Evolutionary conservation across 2,113 vertebrate genomes (phyloP), one percentile per base, ranked within the genome.

Genomic region (Tetrax tetrax): DNA sequence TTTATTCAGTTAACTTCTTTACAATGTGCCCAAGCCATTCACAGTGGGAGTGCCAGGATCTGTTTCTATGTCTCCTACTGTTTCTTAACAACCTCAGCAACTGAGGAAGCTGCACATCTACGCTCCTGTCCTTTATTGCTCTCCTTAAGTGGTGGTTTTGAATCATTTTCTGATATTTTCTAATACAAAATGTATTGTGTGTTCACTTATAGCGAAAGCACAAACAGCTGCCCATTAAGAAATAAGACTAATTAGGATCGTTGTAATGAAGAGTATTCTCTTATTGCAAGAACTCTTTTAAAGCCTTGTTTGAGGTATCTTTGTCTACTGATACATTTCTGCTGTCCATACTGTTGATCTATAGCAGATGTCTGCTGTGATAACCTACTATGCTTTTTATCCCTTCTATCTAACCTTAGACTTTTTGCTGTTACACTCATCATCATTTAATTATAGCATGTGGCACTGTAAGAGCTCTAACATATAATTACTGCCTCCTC

Each of bases 1-100:
- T 95, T 94, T 91, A 56, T 87, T 94, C 77, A 51, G 72, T 84
- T 91, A 95, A 95, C 80, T 94, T 90, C 61, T 95, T 95, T 89
- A 87, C 61, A 78, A 28, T 3, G 6, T 94, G 77, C 69, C 83
- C 81, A 84, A 93, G 43, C 57, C 74, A 45, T 78, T 95, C 84
- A 45, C 83, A 64, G 76, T 75, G 37, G 66, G 83, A 84, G 38
- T 35, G 19, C 87, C 83, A 79, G 57, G 48, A 64, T 91, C 83
- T 93, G 69, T 75, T 92, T 69, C 68, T 94, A n/a, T 80, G 18
- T 81, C 48, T 94, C 83, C 83, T 75, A 47, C 64, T 81, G 87
- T 63, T 95, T 47, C 31, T 89, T 83, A 91, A 85, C 78, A 68
- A 37, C 70, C 53, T 95, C 66, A 51, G 31, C 69, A 90, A 66